These are phyloP conservation scores for Engystomops pustulosus DNA, from an alignment of 2,113 vertebrate species.

Conservation along the genomic window DNA sequence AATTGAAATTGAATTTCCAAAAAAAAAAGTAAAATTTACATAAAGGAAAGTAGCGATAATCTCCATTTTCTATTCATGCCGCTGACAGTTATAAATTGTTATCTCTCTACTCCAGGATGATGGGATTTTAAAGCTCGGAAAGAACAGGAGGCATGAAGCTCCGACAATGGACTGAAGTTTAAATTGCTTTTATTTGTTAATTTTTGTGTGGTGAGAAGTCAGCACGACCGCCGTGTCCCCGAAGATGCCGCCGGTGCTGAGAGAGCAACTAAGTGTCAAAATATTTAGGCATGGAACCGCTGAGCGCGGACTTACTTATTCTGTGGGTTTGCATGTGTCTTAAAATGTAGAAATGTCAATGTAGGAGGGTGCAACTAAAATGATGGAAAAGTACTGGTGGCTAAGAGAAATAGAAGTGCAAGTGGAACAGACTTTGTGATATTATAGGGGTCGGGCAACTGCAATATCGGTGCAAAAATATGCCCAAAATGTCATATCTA, in stretches of 20 bases:
- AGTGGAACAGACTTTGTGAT: not conserved
- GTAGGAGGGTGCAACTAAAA: not conserved
- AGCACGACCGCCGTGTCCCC: not conserved
- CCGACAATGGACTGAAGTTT: constrained; percentile 31
- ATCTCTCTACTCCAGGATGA: constrained; percentile 40
- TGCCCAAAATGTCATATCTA: too few species aligned
- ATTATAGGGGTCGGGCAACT: not conserved
- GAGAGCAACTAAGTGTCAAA: constrained; percentile 1
- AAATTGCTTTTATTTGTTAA: constrained; percentile 40
- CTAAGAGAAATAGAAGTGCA: not conserved
- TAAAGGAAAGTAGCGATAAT: constrained; percentile 39
- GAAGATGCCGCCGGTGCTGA: not conserved
- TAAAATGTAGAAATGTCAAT: not conserved
- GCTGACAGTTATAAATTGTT: constrained; percentile 43
- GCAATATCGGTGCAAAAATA: too few species aligned
- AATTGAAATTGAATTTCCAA: constrained; percentile 44
- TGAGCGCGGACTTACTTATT: not conserved
- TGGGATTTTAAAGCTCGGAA: constrained; percentile 40
- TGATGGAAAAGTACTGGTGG: not conserved
- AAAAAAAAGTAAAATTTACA: constrained; percentile 12
- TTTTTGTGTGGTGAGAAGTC: constrained; percentile 26
- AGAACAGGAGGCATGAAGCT: constrained; percentile 22
- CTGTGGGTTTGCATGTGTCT: not conserved
- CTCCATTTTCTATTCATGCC: constrained; percentile 37
- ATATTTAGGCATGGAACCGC: not conserved